Evolutionary conservation across 2,113 vertebrate genomes (phyloP).

Genomic region (Bubo blakistoni): DNA sequence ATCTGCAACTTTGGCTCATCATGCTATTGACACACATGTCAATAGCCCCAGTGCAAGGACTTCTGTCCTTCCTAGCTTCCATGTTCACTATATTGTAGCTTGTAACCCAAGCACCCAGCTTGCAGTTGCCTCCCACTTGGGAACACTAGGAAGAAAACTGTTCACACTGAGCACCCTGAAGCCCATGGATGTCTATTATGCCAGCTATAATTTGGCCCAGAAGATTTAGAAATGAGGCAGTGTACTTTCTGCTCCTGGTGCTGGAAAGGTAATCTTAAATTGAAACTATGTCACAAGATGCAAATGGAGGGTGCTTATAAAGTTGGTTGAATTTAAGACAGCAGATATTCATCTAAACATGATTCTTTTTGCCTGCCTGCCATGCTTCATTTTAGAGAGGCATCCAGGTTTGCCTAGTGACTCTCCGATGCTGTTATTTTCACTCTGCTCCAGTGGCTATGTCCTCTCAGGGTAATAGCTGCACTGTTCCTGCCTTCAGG

Average conservation of each 20-base stretch:
- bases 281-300: neutral
- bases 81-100: neutral
- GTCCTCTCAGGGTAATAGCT: neutral
- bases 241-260: neutral
- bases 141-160: neutral
- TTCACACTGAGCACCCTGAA: neutral
- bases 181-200: neutral
- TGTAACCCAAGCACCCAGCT: neutral
- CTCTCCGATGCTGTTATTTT: neutral
- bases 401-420: neutral
- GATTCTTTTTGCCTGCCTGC: neutral
- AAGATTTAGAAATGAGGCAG: neutral
- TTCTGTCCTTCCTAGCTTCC: neutral
- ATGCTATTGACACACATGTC: fast-evolving
- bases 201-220: neutral
- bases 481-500: neutral
- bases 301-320: neutral
- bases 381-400: neutral
- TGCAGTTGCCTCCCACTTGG: neutral
- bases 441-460: neutral
- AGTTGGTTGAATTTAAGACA: neutral
- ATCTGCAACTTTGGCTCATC: neutral
- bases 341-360: neutral
- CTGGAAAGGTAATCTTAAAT: neutral
- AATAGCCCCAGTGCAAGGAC: neutral